These are phyloP conservation scores for Upupa epops DNA, from an alignment of 2,113 vertebrate genomes.

Conservation along the genomic window DNA sequence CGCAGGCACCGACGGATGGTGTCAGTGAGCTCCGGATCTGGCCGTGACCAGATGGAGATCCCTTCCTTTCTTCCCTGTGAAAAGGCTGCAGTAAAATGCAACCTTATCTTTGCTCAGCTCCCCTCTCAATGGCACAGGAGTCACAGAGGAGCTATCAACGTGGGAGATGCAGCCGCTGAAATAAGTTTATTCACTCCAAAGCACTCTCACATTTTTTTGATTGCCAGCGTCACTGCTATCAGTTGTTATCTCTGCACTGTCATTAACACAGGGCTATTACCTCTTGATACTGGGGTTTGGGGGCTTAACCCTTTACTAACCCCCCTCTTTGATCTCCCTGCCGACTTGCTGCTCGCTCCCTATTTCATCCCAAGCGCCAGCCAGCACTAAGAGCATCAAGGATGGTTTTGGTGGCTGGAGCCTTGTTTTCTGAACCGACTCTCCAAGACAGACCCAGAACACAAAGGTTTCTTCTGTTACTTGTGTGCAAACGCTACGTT, in stretches of 20 bases:
- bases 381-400: not conserved
- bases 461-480: not conserved
- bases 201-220: not conserved
- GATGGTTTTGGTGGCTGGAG: not conserved
- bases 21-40: not conserved
- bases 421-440: rapidly evolving
- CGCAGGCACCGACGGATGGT: rapidly evolving
- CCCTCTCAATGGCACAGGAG: not conserved
- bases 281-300: not conserved
- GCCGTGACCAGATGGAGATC: rapidly evolving
- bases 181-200: not conserved
- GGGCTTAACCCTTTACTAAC: not conserved
- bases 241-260: not conserved
- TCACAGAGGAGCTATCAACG: rapidly evolving
- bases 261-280: not conserved
- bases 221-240: not conserved
- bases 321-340: not conserved
- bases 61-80: rapidly evolving
- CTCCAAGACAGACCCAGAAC: not conserved
- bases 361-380: rapidly evolving
- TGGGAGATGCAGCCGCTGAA: not conserved
- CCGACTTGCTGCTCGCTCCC: not conserved
- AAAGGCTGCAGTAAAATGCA: not conserved
- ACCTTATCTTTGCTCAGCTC: not conserved
- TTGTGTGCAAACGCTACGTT: not conserved